These are phyloP conservation scores for Julus scandinavius DNA, from an alignment of 2,888 invertebrate genomes.

Conservation along the genomic window DNA sequence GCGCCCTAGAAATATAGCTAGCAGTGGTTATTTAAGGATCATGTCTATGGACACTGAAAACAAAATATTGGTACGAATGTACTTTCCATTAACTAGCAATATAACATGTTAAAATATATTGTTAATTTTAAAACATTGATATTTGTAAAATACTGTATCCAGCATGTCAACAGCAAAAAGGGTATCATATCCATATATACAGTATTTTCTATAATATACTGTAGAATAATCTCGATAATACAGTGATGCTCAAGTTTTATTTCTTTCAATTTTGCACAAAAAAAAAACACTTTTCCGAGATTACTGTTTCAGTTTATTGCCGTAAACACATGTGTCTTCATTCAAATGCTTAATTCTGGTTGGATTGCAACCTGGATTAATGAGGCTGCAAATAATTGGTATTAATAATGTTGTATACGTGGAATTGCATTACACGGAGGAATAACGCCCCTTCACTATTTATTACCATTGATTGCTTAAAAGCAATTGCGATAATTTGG, in stretches of 20 bases:
- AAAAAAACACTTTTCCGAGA: not conserved
- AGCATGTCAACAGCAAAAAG: too few relatives aligned
- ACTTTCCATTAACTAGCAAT: too few relatives aligned
- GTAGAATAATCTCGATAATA: too few relatives aligned
- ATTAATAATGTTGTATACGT: constrained; percentile 15
- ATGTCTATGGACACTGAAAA: not conserved
- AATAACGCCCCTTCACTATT: constrained; percentile 44
- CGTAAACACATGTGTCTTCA: not conserved
- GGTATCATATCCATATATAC: too few relatives aligned
- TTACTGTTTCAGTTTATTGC: not conserved
- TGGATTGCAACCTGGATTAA: constrained; percentile 12
- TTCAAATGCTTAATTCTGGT: constrained; percentile 23
- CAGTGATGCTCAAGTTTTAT: too few relatives aligned
- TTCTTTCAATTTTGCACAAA: not conserved
- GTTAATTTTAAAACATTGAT: too few relatives aligned
- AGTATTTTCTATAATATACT: too few relatives aligned
- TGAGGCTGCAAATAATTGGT: constrained; percentile 41
- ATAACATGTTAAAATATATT: too few relatives aligned
- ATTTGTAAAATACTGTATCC: too few relatives aligned
- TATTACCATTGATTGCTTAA: constrained; percentile 40
- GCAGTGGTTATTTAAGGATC: not conserved
- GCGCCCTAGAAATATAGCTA: not conserved
- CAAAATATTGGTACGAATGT: too few relatives aligned
- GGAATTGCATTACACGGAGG: constrained; percentile 45
- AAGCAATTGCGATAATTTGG: constrained; percentile 40